Percentiles rank a stretch among this genome's conserved stretches.
Evolutionary conservation across 2,113 vertebrate species (phyloP).

Genomic region (Oryzias melastigma): DNA sequence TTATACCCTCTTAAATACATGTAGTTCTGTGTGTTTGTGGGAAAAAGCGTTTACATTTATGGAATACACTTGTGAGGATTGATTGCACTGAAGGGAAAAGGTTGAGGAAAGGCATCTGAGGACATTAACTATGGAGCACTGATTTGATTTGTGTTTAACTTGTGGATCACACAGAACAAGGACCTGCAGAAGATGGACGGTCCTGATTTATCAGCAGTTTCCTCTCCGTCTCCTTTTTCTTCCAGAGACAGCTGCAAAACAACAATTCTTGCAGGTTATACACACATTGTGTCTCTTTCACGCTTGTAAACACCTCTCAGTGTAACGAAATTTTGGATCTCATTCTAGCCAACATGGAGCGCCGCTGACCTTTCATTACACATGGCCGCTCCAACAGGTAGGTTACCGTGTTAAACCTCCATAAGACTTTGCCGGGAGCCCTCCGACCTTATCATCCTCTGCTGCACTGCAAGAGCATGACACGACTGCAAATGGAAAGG

Average conservation of each 20-base stretch:
- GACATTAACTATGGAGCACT: conserved; percentile 37
- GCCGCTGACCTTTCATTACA: conserved; percentile 8
- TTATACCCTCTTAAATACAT: too few species aligned
- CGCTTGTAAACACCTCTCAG: conserved; percentile 20
- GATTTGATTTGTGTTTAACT: conserved; percentile 29
- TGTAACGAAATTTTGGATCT: neutral
- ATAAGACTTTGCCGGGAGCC: conserved; percentile 2
- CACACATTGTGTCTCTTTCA: neutral
- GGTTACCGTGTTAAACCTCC: conserved; percentile 1
- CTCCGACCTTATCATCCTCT: conserved; percentile 6
- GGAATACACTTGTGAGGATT: too few species aligned
- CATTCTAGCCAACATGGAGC: conserved; percentile 1
- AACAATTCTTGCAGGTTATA: conserved; percentile 1
- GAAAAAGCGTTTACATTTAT: too few species aligned
- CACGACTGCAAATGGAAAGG: conserved; percentile 7
- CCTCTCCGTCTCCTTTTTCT: conserved; percentile 4
- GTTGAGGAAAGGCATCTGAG: conserved; percentile 11
- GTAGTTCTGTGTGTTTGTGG: too few species aligned
- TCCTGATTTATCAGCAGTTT: conserved; percentile 43
- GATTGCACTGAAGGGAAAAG: neutral
- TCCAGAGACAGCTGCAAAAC: conserved; percentile 22
- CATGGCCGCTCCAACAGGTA: neutral
- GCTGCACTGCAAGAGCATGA: conserved; percentile 2
- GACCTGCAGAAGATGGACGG: conserved; percentile 34
- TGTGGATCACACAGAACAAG: conserved; percentile 46